Base-by-base conservation (phyloP, 2,113 vertebrate genomes). In the Aegithalos caudatus region DNA sequence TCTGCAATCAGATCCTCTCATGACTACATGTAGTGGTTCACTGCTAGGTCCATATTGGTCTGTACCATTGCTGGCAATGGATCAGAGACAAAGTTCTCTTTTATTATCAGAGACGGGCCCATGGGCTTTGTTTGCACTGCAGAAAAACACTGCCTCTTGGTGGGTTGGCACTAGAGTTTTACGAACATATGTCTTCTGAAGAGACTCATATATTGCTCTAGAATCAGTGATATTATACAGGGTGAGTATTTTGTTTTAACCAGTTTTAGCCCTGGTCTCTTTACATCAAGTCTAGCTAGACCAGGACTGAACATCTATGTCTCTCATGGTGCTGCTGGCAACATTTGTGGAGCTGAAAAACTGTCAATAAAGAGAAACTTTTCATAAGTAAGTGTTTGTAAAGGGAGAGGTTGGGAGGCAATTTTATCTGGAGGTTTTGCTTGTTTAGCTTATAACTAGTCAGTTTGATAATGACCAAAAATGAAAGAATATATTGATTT, bases 31-130 rank as follows among this genome's bases (percentile, higher is more conserved):
- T 53, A 42, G 38, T n/a, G 14, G 31, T 53, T 53, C 5, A 2
- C 50, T 22, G 35, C 24, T 64, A 35, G 11, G 13, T 20, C 42
- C 9, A 5, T 31, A 14, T 14, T 1, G 0, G 18, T n/a, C 2
- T 1, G 31, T 45, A 88, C 12, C 40, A 56, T 14, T 5, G 1
- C 48, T 61, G 29, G 18, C 19, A n/a, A 18, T 21, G 28, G 5
- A 11, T 57, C 15, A 37, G n/a, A 77, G 20, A 31, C 37, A 37
- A 44, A 81, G 9, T 33, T 83, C 23, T 42, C 40, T 27, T 76
- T 81, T 79, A 4, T 35, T 37, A 7, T n/a, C 31, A 37, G 23
- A 48, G 33, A 14, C 48, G 23, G 37, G 27, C 12, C 15, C 0
- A 0, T 10, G 31, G 10, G 7, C 48, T 88, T 87, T 80, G 6